Conservation (phyloP, 1,140 invertebrate genomes). For the Oedothorax gibbosus region DNA sequence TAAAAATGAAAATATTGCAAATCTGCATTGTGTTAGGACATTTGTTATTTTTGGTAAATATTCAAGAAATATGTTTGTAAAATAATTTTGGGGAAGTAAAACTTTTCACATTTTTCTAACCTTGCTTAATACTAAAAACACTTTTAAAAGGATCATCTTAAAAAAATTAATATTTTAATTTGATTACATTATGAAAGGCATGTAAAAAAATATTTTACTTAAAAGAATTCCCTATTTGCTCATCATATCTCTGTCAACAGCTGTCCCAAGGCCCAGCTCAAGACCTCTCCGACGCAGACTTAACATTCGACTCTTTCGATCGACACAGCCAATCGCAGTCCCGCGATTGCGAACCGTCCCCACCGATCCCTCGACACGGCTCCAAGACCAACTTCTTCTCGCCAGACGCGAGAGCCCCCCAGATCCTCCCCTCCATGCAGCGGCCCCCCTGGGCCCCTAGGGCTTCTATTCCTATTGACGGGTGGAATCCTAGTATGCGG, state of each 20-base stretch:
- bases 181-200: no score
- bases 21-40: no score
- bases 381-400: constrained; percentile 93
- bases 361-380: constrained; percentile 87
- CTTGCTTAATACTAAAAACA: no score
- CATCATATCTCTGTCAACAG: constrained; percentile 25
- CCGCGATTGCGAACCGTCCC: constrained; percentile 89
- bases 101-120: no score
- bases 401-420: constrained; percentile 66
- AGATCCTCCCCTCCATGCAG: constrained; percentile 17
- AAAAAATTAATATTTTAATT: no score
- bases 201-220: no score
- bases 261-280: constrained; percentile 61
- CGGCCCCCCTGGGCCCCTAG: constrained; percentile 44
- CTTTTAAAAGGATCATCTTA: no score
- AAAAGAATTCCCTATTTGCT: no score
- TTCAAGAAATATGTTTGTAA: no score
- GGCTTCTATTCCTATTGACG: constrained; percentile 34
- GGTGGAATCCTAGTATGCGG: background rate
- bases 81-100: no score
- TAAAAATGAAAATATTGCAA: no score
- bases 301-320: constrained; percentile 61
- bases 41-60: no score
- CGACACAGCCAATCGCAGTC: constrained; percentile 73
- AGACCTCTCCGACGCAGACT: constrained; percentile 62